Evolutionary conservation across 1,140 invertebrate genomes (phyloP), one percentile per base, ranked within the genome.

Genomic region (Drosophila jambulina): DNA sequence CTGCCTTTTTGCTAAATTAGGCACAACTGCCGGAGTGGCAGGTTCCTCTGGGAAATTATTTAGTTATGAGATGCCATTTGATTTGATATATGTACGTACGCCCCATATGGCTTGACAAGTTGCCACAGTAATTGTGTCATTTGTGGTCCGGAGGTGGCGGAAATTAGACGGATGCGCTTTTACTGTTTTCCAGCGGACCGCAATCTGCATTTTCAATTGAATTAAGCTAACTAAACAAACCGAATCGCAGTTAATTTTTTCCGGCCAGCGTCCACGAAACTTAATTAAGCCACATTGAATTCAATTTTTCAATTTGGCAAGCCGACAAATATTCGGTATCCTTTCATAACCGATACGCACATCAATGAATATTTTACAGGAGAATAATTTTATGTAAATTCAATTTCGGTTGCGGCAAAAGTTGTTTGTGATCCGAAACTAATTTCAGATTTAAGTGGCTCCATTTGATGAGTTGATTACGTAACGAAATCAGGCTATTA

Each of bases 1-100:
- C 54, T 23, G 54, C 21, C 49, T 63, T 21, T 27, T 80, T 78
- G 84, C 83, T 88, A 87, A 87, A 87, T 87, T 88, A 87, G 83
- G 84, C 83, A 59, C 84, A 87, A 86, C 82, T 75, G 79, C 45
- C 63, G 40, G 57, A 80, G 62, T 75, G 78, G 63, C 70, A 56
- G 68, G 72, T 77, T 42, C 48, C 65, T 61, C 46, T 54, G 40
- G 40, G 80, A 77, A 87, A 90, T 88, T 84, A 90, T 88, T 88
- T 60, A 88, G 85, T 81, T 88, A 90, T 88, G 84, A 90, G 74
- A 63, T 40, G 40, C 43, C 60, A 61, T 82, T 78, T 45, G 63
- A 78, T 87, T 61, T 86, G 83, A 80, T 74, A 83, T 74, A 74
- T 83, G 64, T 48, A 70, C 80, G 63, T 69, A 58, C 74, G 68